Conservation (phyloP, 2,888 invertebrate species). For the Phytoseiulus persimilis region DNA sequence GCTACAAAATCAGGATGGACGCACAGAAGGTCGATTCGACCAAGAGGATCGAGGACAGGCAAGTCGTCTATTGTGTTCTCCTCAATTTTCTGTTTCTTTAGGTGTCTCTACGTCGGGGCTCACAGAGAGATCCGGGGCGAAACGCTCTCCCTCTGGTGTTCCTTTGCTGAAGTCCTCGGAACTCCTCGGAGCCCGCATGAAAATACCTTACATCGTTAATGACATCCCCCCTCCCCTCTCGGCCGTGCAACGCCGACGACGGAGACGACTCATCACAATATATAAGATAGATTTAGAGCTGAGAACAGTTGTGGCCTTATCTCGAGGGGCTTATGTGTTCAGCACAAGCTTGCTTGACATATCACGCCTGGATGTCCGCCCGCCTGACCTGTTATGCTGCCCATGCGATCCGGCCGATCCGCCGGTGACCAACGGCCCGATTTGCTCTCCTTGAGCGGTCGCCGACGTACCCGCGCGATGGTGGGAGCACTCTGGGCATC, state of each 20-base stretch:
- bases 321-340: not conserved
- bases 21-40: slow-evolving; percentile 45
- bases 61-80: not conserved
- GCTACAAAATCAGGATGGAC: slow-evolving; percentile 46
- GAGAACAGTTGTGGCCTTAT: not conserved
- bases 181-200: too few relatives aligned
- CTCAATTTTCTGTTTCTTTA: not conserved
- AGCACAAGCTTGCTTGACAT: not conserved
- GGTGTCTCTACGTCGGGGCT: not conserved
- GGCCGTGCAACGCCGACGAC: not conserved
- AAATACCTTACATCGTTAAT: too few relatives aligned
- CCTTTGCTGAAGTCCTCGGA: too few relatives aligned
- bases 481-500: not conserved
- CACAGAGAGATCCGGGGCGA: too few relatives aligned
- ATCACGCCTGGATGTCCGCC: not conserved
- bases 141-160: too few relatives aligned
- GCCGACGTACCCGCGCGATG: not conserved
- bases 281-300: not conserved
- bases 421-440: not conserved
- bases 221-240: too few relatives aligned
- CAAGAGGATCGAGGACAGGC: slow-evolving; percentile 45
- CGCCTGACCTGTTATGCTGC: not conserved
- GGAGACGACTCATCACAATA: not conserved
- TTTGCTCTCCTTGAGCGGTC: not conserved
- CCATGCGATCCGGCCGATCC: not conserved